Percentiles rank a stretch among this genome's conserved stretches.
Evolutionary conservation across 2,888 invertebrate genomes (phyloP).

Genomic region (Drosophila sordidula): DNA sequence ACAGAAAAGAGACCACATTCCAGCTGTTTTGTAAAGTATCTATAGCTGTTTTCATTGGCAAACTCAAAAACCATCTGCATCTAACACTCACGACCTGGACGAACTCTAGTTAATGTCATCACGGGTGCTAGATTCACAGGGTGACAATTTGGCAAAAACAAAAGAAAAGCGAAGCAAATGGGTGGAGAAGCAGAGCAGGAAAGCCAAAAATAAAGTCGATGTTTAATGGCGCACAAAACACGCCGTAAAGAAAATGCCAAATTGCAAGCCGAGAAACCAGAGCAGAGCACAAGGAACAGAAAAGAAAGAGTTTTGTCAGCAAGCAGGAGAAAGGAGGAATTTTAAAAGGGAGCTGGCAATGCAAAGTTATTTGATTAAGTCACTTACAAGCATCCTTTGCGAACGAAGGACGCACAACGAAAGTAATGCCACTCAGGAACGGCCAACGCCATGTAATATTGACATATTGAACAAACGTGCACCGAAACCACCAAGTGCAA

Average conservation of each 20-base stretch:
- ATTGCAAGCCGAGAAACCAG: slow-evolving; percentile 37
- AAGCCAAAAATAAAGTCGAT: slow-evolving; percentile 70
- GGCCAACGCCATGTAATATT: slow-evolving; percentile 75
- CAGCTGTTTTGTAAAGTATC: slow-evolving; percentile 5
- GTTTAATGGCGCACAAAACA: slow-evolving; percentile 78
- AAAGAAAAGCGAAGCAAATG: neutral
- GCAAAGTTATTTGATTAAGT: slow-evolving; percentile 80
- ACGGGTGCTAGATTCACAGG: slow-evolving; percentile 25
- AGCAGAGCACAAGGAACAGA: slow-evolving; percentile 10
- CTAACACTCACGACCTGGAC: slow-evolving; percentile 13
- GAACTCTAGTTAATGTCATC: slow-evolving; percentile 56
- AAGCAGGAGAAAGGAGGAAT: neutral
- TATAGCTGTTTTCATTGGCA: slow-evolving; percentile 18
- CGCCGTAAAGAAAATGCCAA: slow-evolving; percentile 55
- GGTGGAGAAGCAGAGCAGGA: slow-evolving; percentile 8
- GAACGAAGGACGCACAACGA: slow-evolving; percentile 27
- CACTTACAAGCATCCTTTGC: slow-evolving; percentile 67
- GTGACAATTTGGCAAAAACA: slow-evolving; percentile 66
- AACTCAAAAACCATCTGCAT: slow-evolving; percentile 11
- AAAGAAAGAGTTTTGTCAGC: neutral
- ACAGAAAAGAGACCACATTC: slow-evolving; percentile 3
- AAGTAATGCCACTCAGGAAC: slow-evolving; percentile 70
- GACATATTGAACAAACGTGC: slow-evolving; percentile 81
- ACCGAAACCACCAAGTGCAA: slow-evolving; percentile 60
- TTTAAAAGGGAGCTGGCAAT: slow-evolving; percentile 31